Conservation (phyloP, 1,140 invertebrate species). For the Bactericera cockerelli region DNA sequence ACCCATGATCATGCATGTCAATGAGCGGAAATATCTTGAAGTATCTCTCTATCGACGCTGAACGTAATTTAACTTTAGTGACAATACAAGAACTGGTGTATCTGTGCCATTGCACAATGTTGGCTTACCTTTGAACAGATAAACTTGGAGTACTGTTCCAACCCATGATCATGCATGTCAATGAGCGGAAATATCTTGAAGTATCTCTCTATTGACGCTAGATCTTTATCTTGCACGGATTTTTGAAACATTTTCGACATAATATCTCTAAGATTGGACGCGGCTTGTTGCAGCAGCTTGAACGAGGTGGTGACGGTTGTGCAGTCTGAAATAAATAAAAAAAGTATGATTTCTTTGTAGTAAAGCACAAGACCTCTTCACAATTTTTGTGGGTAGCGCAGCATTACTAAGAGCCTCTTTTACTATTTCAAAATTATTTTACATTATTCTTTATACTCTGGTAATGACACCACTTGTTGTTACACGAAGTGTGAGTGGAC, state of each 20-base stretch:
- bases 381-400: no score
- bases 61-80: no score
- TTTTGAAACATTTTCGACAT: conserved; percentile 78
- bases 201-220: conserved; percentile 83
- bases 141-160: conserved; percentile 83
- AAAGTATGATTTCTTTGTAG: no score
- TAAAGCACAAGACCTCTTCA: no score
- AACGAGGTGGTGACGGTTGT: conserved; percentile 59
- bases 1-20: conserved; percentile 79
- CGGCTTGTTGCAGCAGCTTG: conserved; percentile 71
- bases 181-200: conserved; percentile 97
- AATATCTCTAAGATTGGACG: conserved; percentile 52
- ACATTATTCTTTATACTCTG: no score
- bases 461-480: no score
- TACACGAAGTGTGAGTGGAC: no score
- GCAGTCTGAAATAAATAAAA: conserved; percentile 36
- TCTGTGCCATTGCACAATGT: no score
- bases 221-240: conserved; percentile 74
- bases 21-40: conserved; percentile 97
- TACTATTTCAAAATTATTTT: no score
- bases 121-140: conserved; percentile 59
- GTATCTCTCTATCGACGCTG: no score
- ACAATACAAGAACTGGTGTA: no score
- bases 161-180: conserved; percentile 78
- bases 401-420: no score